phyloP scores from a whole-genome alignment of 2,113 vertebrate genomes.

The Microcebus lehilahytsara region DNA sequence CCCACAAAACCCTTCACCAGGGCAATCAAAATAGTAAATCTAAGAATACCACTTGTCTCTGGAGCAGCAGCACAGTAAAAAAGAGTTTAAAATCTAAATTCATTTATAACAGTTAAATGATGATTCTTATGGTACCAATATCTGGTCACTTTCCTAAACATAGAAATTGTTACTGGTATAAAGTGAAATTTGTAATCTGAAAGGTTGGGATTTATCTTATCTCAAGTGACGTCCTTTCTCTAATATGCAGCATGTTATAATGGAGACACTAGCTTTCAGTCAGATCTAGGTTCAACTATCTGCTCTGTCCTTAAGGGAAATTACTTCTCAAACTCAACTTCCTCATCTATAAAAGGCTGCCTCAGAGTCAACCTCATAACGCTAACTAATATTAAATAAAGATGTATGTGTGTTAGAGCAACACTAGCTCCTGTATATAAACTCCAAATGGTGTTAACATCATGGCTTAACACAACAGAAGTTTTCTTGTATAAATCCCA shows the following conservation, averaged over 20 bases:
- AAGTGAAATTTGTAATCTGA: conserved; percentile 23
- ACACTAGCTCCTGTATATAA: neutral
- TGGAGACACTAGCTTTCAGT: neutral
- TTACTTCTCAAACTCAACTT: conserved; percentile 33
- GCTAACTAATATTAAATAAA: neutral
- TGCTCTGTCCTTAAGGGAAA: neutral
- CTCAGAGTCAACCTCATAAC: neutral
- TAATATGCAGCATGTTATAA: neutral
- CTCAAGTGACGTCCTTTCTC: neutral
- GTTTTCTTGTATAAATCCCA: neutral
- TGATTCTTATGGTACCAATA: neutral
- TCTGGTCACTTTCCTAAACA: neutral
- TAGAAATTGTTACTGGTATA: neutral
- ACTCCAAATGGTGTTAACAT: neutral
- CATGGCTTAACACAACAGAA: neutral
- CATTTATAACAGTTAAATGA: neutral
- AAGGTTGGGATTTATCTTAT: conserved; percentile 19
- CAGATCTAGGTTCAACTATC: neutral
- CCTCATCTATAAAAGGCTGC: conserved; percentile 1
- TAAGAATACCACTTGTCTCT: conserved; percentile 40
- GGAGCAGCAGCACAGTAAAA: neutral
- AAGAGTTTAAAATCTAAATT: conserved; percentile 44
- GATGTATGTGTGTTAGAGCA: neutral
- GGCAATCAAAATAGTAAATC: conserved; percentile 32
- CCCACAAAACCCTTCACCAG: conserved; percentile 6